Evolutionary conservation across 2,888 invertebrate species (phyloP).

Genomic region (Volucella inflata): DNA sequence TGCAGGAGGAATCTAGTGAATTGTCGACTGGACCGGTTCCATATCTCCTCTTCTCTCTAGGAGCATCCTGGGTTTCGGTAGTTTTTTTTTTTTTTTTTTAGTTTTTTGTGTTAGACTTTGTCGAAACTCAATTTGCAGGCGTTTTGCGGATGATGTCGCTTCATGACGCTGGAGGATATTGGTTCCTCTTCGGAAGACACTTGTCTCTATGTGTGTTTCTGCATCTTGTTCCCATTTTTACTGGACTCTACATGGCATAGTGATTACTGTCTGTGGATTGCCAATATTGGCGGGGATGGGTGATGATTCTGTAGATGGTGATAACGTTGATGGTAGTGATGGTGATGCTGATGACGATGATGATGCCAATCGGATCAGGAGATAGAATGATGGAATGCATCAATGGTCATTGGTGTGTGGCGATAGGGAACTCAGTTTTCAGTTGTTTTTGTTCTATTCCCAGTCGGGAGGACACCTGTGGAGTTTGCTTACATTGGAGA

Average conservation of each 20-base stretch:
- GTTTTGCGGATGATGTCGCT: slow-evolving; percentile 63
- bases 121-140: slow-evolving; percentile 61
- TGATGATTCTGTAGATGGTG: not conserved
- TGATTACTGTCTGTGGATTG: not conserved
- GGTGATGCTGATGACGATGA: slow-evolving; percentile 51
- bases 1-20: not conserved
- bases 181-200: slow-evolving; percentile 63
- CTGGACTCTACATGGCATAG: slow-evolving; percentile 3
- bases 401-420: slow-evolving; percentile 66
- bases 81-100: not conserved
- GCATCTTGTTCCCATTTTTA: slow-evolving; percentile 64
- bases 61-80: slow-evolving; percentile 24
- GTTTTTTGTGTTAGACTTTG: slow-evolving; percentile 6
- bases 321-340: slow-evolving; percentile 5
- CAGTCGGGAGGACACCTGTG: slow-evolving; percentile 61
- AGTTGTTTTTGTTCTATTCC: slow-evolving; percentile 1
- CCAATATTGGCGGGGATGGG: slow-evolving; percentile 4
- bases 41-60: slow-evolving; percentile 25
- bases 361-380: slow-evolving; percentile 65
- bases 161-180: slow-evolving; percentile 64
- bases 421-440: slow-evolving; percentile 32
- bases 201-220: slow-evolving; percentile 65
- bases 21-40: slow-evolving; percentile 43
- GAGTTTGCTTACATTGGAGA: slow-evolving; percentile 44
- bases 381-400: slow-evolving; percentile 73